Base-by-base conservation (phyloP, 1,140 invertebrate species). In the Diabrotica undecimpunctata region DNA sequence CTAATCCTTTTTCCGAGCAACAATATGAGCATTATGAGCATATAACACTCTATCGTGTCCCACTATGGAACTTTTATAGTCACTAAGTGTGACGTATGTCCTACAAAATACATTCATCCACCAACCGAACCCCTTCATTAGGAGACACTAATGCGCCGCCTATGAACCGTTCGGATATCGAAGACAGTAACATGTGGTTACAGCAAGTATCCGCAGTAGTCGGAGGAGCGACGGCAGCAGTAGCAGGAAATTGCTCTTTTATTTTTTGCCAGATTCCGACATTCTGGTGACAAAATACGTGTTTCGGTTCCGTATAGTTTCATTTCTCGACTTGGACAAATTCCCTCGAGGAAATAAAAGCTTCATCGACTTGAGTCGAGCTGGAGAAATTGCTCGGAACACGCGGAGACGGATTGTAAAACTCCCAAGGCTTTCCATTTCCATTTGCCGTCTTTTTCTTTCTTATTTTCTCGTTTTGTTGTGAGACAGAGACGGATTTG, bases 291-390 rank as follows among this genome's bases (percentile, higher is more conserved):
- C 72, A 73, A 73, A 73, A 69, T 70, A 73, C 72, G 72, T 73
- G 72, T 73, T 70, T 72, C 70, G 68, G 66, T 73, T 73, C 65
- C 66, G 67, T 69, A 70, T 65, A 71, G 71, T 71, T 73, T 73
- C 68, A 69, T 71, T 74, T 72, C 66, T 61, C 66, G 72, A 72
- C 68, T 67, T 66, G 72, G 70, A 72, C 70, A 73, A 74, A 75
- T 75, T 75, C 74, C 74, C 71, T 59, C 14, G 70, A 66, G 72
- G 71, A 74, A 73, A 74, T 74, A 75, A 74, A 75, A 74, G 72
- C 72, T 74, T 75, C 71, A 72, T 72, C 70, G 74, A 66, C 50
- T 69, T 68, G 67, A 64, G 60, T 59, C 66, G 70, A 64, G 64
- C 63, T 38, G 67, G 68, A 71, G 73, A 75, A 75, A 74, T 75